Conservation (phyloP, 1,140 invertebrate species). For the Pachyrhynchus sulphureomaculatus region DNA sequence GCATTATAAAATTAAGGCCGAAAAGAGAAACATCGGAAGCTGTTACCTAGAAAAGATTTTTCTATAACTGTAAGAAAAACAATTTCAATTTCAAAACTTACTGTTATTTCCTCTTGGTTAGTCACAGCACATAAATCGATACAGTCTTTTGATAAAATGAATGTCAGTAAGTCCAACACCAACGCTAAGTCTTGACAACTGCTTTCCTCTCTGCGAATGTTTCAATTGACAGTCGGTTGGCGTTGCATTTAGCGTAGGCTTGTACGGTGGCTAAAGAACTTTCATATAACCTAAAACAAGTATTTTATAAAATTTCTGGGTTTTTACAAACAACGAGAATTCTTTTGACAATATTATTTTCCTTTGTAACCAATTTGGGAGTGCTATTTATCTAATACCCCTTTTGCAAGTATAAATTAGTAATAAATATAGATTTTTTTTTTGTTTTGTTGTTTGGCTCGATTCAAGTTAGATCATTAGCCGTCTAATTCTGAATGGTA, state of each 20-base stretch:
- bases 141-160: constrained; percentile 71
- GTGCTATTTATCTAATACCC: too few relatives aligned
- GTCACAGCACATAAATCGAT: constrained; percentile 58
- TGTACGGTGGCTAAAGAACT: constrained; percentile 64
- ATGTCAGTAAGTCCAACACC: constrained; percentile 70
- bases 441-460: too few relatives aligned
- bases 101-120: constrained; percentile 43
- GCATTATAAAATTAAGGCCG: constrained; percentile 73
- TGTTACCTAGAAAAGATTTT: constrained; percentile 46
- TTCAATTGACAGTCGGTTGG: constrained; percentile 55
- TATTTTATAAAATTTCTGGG: neutral
- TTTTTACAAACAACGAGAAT: too few relatives aligned
- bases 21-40: constrained; percentile 68
- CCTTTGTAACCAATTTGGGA: too few relatives aligned
- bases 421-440: too few relatives aligned
- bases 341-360: too few relatives aligned
- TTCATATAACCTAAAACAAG: constrained; percentile 58
- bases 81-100: neutral
- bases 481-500: too few relatives aligned
- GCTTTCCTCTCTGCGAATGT: constrained; percentile 66
- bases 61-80: too few relatives aligned
- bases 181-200: constrained; percentile 69
- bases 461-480: too few relatives aligned
- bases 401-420: too few relatives aligned
- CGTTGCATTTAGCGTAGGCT: constrained; percentile 71